Percentiles rank a stretch among this genome's conserved stretches.
These are phyloP conservation scores for Panurus biarmicus DNA, from an alignment of 2,113 vertebrate species.

Conservation along the genomic window DNA sequence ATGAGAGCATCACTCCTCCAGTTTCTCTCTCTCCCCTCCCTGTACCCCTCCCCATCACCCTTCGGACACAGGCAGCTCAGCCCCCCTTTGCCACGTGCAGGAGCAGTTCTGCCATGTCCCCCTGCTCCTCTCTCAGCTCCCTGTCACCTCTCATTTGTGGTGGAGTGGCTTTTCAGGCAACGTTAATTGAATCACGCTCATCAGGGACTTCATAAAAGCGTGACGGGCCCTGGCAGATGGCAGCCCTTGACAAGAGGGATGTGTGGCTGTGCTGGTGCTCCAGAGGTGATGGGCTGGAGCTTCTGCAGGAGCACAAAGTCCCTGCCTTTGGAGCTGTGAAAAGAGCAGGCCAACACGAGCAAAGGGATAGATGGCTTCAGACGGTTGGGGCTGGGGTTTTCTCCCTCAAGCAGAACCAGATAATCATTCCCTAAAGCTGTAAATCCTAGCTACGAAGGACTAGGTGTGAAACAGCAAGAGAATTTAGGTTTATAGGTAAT, in stretches of 20 bases:
- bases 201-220: background rate
- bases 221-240: background rate
- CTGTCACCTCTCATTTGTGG: background rate
- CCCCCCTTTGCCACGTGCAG: background rate
- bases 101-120: background rate
- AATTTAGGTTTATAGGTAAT: background rate
- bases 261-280: background rate
- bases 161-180: background rate
- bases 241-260: background rate
- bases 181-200: background rate
- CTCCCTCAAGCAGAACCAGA: background rate
- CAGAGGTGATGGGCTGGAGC: background rate
- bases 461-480: background rate
- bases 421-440: background rate
- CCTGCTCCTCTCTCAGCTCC: background rate
- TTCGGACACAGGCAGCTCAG: rapidly evolving
- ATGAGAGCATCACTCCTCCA: background rate
- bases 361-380: background rate
- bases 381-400: background rate
- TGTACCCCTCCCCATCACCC: background rate
- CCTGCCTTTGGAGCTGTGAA: background rate
- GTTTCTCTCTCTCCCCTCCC: background rate
- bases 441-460: background rate
- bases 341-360: background rate
- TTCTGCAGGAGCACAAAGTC: background rate